These are phyloP conservation scores for Herpetotheres cachinnans DNA, from an alignment of 2,113 vertebrate species.

Conservation along the genomic window DNA sequence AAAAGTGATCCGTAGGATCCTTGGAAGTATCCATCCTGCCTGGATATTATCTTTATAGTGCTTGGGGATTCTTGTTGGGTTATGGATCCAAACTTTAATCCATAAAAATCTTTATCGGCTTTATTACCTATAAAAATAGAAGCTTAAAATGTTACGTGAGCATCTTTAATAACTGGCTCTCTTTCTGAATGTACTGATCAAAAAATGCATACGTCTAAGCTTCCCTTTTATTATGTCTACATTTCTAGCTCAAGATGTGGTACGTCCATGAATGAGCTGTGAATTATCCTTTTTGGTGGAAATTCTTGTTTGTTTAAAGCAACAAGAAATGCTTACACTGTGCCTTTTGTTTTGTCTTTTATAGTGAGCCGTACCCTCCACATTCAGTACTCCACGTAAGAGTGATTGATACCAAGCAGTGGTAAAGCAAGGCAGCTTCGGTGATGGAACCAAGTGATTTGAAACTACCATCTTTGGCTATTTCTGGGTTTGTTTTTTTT, in stretches of 20 bases:
- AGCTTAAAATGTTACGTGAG: background rate
- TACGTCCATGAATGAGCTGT: background rate
- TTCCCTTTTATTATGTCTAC: background rate
- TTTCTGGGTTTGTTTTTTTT: background rate
- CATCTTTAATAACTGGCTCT: background rate
- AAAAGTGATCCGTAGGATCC: background rate
- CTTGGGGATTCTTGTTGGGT: background rate
- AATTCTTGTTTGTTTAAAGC: background rate
- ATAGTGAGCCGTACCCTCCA: background rate
- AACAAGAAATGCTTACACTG: background rate
- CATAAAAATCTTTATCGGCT: background rate
- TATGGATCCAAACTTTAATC: background rate
- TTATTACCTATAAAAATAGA: background rate
- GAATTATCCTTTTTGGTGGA: background rate
- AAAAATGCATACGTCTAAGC: background rate
- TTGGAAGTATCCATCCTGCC: background rate
- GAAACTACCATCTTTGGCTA: background rate
- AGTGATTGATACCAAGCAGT: background rate
- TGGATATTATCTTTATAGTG: background rate
- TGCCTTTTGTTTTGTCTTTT: background rate
- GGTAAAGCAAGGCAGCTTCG: background rate
- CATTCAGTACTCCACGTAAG: no score
- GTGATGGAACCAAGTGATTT: background rate
- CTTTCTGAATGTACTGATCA: background rate
- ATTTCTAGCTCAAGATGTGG: background rate